Conservation (phyloP, 2,113 vertebrate species). For the Etheostoma spectabile region DNA sequence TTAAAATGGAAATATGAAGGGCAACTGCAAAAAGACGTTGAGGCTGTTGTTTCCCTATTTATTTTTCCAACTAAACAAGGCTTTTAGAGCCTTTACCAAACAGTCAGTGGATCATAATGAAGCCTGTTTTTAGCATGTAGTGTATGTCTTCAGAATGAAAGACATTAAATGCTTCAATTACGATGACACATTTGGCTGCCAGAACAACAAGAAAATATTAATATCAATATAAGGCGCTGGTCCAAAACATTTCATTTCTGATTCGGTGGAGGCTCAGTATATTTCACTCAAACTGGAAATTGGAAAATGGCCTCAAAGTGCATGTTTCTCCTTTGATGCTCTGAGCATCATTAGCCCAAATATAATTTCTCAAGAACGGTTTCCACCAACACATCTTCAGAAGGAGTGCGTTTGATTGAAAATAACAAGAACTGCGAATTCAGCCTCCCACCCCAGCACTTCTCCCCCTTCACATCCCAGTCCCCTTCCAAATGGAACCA, state of each 20-base stretch:
- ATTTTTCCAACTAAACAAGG: constrained; percentile 1
- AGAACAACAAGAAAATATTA: constrained; percentile 3
- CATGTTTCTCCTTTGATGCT: constrained; percentile 64
- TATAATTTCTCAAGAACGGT: constrained; percentile 74
- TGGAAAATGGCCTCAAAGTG: constrained; percentile 62
- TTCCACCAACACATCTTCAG: constrained; percentile 62
- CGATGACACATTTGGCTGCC: background rate
- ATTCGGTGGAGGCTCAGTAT: constrained; percentile 32
- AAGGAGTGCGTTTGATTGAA: constrained; percentile 74
- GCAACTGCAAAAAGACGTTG: constrained; percentile 13
- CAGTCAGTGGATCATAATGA: constrained; percentile 15
- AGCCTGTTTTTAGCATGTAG: background rate
- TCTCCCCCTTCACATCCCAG: constrained; percentile 53
- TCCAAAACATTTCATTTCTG: constrained; percentile 36
- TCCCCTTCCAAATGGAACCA: constrained; percentile 61
- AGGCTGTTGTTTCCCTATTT: constrained; percentile 14
- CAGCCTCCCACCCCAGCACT: constrained; percentile 41
- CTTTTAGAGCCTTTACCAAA: constrained; percentile 15
- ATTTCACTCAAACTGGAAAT: constrained; percentile 47
- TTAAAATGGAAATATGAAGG: constrained; percentile 8
- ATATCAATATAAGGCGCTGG: constrained; percentile 5
- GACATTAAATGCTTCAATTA: constrained; percentile 7
- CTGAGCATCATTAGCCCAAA: constrained; percentile 78
- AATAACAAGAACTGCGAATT: constrained; percentile 69
- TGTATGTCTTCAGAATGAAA: constrained; percentile 8